Evolutionary conservation across 2,797 vertebrate species (phyloP), one percentile per base, ranked within the genome.

Genomic region (Limnodromus scolopaceus): DNA sequence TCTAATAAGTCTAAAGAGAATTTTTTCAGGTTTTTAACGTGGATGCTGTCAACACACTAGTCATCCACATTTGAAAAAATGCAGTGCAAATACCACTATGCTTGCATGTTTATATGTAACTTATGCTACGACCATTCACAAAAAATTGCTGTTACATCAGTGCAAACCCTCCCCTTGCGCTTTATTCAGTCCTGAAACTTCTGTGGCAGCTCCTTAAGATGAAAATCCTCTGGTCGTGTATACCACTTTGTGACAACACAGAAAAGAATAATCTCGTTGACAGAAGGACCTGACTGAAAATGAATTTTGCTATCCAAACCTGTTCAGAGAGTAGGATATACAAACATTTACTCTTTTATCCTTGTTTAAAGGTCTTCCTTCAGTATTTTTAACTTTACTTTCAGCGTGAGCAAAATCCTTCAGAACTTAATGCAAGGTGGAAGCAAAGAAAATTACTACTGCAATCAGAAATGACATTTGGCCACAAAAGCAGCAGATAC

Each of bases 341-440:
- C 63, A 84, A 95, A 96, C 46, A 94, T 92, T 94, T 89, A 84
- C 45, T 63, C 49, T 74, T 79, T 75, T 41, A 68, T 46, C 55
- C 41, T 84, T 65, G 55, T 78, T 93, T 95, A 77, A 92, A 95
- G 77, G 89, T 87, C 70, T 77, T 86, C 46, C 39, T 95, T 90
- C 1, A 1, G 16, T 80, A 71, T 43, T 57, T 89, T 93, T 61
- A 70, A 39, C 32, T 72, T 66, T 74, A 55, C 51, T 88, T 86
- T 16, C 66, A 82, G n/a, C 19, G 28, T 14, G 38, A 91, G 74
- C 60, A 80, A 71, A 92, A 60, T 30, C 76, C 39, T 53, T 68
- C 84, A 77, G 39, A 87, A 74, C 38, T 79, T 89, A 66, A 68
- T 19, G 48, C 34, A 71, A 87, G 32, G 63, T 28, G 8, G 64